phyloP scores from a whole-genome alignment of 2,888 invertebrate species.

The Synergus japonicus region DNA sequence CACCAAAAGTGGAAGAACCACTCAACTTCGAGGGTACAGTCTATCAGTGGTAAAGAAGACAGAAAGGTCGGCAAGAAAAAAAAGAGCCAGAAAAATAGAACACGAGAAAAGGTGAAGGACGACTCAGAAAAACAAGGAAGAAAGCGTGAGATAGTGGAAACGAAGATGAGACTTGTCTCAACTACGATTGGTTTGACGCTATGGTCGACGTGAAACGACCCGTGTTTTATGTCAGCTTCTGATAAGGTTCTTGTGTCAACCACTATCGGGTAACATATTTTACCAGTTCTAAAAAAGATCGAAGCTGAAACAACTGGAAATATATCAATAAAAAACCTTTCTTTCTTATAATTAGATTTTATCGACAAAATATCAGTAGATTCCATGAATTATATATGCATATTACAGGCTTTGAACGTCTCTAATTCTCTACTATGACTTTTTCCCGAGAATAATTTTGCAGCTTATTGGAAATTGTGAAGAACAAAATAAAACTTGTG shows the following conservation, averaged over 20 bases:
- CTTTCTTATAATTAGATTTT: neutral
- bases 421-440: too few species aligned
- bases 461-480: too few species aligned
- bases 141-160: conserved; percentile 11
- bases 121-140: neutral
- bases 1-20: conserved; percentile 69
- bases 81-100: neutral
- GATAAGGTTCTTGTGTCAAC: neutral
- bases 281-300: neutral
- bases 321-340: neutral
- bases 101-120: neutral
- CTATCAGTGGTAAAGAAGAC: neutral
- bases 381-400: neutral
- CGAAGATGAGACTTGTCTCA: neutral
- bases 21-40: neutral
- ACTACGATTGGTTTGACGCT: neutral
- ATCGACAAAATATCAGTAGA: neutral
- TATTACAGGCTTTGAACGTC: neutral
- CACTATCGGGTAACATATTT: neutral
- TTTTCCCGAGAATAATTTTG: too few species aligned
- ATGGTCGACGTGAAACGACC: neutral
- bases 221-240: conserved; percentile 17
- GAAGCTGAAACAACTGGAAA: neutral
- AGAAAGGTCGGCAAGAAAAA: neutral
- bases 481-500: too few species aligned